Conservation (phyloP, 2,113 vertebrate species). For the Ictidomys tridecemlineatus region DNA sequence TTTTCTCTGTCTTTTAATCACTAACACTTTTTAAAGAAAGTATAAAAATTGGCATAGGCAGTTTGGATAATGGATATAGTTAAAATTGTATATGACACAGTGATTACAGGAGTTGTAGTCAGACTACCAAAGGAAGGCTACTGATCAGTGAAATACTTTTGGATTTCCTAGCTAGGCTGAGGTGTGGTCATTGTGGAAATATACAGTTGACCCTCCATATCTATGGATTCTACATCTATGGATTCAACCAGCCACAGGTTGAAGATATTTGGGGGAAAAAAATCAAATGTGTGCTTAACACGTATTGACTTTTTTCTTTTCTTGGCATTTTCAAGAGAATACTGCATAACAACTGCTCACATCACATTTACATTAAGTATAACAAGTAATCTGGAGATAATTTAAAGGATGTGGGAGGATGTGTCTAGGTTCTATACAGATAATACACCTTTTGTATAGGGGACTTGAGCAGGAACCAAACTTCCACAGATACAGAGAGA, state of each 20-base stretch:
- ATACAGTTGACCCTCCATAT: not conserved
- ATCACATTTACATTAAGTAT: not conserved
- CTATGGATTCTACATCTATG: not conserved
- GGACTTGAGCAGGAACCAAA: not conserved
- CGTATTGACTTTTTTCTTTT: not conserved
- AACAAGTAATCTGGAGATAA: not conserved
- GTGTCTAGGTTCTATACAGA: not conserved
- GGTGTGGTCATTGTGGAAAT: constrained; percentile 18
- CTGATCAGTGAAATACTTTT: constrained; percentile 57
- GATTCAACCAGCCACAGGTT: not conserved
- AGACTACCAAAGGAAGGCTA: constrained; percentile 40
- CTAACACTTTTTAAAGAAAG: constrained; percentile 56
- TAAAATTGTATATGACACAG: constrained; percentile 12
- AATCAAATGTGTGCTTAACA: not conserved
- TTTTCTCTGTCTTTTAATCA: constrained; percentile 13
- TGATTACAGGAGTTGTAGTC: constrained; percentile 12
- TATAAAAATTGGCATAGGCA: constrained; percentile 33
- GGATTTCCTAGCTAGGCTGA: not conserved
- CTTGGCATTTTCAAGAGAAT: not conserved
- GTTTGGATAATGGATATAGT: constrained; percentile 18
- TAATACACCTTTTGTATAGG: not conserved
- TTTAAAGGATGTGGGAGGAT: not conserved
- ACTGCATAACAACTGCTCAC: not conserved
- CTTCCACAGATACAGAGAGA: not conserved
- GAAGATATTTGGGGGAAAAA: not conserved